phyloP scores from a whole-genome alignment of 2,113 vertebrate genomes.

The Phylloscopus trochilus region DNA sequence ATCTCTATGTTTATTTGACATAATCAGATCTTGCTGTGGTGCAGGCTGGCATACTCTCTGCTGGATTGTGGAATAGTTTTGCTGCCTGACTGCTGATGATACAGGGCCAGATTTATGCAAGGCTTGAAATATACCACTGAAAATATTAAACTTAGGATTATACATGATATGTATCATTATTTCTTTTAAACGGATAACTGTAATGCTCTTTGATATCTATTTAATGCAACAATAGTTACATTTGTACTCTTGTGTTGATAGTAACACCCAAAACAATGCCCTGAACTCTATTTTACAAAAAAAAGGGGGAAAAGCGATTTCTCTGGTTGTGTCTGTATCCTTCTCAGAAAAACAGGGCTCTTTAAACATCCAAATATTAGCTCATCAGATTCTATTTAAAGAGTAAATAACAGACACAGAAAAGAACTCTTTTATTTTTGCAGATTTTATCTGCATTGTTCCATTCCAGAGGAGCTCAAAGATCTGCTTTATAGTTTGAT shows the following conservation, averaged over 20 bases:
- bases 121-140: background rate
- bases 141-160: background rate
- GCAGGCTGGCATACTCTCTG: background rate
- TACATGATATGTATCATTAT: background rate
- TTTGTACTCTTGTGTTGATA: background rate
- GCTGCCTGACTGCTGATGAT: background rate
- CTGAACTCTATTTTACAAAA: background rate
- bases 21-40: background rate
- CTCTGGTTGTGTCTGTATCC: background rate
- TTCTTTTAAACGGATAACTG: background rate
- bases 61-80: background rate
- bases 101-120: background rate
- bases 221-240: background rate
- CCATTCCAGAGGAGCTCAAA: background rate
- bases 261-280: background rate
- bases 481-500: background rate
- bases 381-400: background rate
- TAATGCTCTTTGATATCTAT: background rate
- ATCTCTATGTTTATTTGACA: background rate
- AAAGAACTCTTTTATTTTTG: background rate
- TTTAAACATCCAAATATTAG: background rate
- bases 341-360: background rate
- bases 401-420: background rate
- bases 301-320: fast-evolving
- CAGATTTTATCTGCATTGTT: background rate